Conservation (phyloP, 2,113 vertebrate genomes). For the Tautogolabrus adspersus region DNA sequence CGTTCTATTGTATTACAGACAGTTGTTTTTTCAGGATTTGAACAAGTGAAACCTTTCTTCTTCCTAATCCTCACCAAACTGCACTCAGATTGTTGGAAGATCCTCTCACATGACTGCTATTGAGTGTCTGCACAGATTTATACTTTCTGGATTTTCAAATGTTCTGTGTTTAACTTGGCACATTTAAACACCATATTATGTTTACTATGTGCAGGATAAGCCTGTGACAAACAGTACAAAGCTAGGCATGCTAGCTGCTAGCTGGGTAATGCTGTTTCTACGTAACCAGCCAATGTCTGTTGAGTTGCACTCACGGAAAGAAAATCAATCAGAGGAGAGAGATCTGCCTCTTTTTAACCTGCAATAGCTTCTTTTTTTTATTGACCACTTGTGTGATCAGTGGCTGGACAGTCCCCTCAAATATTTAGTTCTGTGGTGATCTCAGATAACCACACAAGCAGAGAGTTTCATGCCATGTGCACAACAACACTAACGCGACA, state of each 20-base stretch:
- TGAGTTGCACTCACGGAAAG: not conserved
- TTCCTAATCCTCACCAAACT: slow-evolving; percentile 39
- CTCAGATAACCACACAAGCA: no score
- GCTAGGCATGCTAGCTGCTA: slow-evolving; percentile 5
- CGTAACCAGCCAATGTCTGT: not conserved
- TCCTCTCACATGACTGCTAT: slow-evolving; percentile 5
- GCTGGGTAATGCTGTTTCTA: not conserved
- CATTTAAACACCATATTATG: slow-evolving; percentile 22
- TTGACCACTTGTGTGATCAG: no score
- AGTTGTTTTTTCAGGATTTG: slow-evolving; percentile 31
- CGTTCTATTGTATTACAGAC: not conserved
- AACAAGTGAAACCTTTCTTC: slow-evolving; percentile 29
- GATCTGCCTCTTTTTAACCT: no score
- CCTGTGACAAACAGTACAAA: not conserved
- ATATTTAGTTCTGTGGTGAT: no score
- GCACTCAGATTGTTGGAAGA: slow-evolving; percentile 26
- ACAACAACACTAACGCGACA: no score
- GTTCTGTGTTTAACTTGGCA: slow-evolving; percentile 37
- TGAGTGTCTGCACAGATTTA: slow-evolving; percentile 24
- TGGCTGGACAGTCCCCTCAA: no score
- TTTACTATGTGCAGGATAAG: slow-evolving; percentile 28
- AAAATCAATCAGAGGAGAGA: not conserved
- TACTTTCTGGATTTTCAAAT: slow-evolving; percentile 19
- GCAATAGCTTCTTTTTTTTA: no score
- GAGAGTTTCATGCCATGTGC: no score